These are phyloP conservation scores for Altica lythri DNA, from an alignment of 2,888 invertebrate species.

Conservation along the genomic window DNA sequence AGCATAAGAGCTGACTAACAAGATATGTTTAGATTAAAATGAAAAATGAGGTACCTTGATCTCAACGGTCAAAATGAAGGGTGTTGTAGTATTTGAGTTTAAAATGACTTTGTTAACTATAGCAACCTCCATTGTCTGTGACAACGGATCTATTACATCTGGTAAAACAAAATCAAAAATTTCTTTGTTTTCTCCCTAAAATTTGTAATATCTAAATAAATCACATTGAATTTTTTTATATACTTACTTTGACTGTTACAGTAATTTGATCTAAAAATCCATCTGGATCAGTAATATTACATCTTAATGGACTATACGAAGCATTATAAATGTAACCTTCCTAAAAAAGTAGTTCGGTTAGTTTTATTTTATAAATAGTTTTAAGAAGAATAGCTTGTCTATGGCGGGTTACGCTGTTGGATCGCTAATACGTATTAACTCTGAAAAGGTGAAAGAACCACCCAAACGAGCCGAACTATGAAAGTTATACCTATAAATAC, in stretches of 20 bases:
- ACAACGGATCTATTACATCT: background rate
- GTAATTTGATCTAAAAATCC: conserved; percentile 15
- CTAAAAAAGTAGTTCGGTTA: too few species aligned
- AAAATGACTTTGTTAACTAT: background rate
- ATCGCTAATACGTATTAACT: too few species aligned
- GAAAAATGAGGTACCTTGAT: background rate
- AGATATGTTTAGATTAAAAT: too few species aligned
- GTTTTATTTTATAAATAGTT: too few species aligned
- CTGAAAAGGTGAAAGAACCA: too few species aligned
- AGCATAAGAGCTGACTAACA: too few species aligned
- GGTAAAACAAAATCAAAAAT: conserved; percentile 2
- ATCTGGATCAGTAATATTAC: conserved; percentile 14
- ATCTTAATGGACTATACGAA: background rate
- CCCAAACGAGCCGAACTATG: too few species aligned
- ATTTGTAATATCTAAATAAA: background rate
- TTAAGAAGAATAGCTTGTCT: too few species aligned
- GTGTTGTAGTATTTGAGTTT: background rate
- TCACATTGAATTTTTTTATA: background rate
- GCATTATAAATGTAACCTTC: background rate
- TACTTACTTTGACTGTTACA: conserved; percentile 4
- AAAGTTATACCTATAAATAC: too few species aligned
- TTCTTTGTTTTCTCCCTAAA: background rate
- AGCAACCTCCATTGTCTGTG: background rate
- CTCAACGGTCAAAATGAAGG: background rate
- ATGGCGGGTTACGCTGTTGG: too few species aligned